phyloP scores from a whole-genome alignment of 2,888 invertebrate species.

The Bellardia pandia region DNA sequence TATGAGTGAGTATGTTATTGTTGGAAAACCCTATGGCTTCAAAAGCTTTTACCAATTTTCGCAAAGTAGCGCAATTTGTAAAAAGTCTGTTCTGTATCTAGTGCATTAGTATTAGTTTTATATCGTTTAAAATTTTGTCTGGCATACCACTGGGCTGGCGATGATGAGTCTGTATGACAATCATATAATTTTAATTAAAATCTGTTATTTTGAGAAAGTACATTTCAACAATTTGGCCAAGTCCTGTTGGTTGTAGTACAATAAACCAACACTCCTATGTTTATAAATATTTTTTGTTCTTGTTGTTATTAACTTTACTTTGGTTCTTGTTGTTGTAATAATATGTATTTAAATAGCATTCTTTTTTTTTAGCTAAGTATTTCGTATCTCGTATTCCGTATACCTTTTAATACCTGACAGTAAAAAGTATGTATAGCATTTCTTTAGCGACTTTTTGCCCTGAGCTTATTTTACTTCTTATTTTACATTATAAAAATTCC shows the following conservation, averaged over 20 bases:
- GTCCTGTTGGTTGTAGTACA: slow-evolving; percentile 4
- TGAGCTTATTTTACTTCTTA: slow-evolving; percentile 5
- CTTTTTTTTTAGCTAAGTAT: slow-evolving; percentile 47
- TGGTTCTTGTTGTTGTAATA: slow-evolving; percentile 25
- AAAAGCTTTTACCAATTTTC: too few relatives aligned
- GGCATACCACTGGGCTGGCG: too few relatives aligned
- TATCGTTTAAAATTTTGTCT: too few relatives aligned
- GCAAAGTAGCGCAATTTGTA: too few relatives aligned
- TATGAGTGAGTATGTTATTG: too few relatives aligned
- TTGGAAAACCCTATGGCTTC: too few relatives aligned
- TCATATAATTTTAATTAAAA: too few relatives aligned
- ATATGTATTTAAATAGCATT: slow-evolving; percentile 57
- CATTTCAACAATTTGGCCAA: too few relatives aligned
- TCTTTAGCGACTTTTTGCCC: slow-evolving; percentile 19
- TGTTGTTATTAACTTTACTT: neutral
- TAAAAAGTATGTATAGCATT: neutral
- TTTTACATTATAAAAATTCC: slow-evolving; percentile 69
- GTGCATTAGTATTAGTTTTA: too few relatives aligned
- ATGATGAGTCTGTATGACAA: too few relatives aligned
- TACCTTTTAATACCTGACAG: slow-evolving; percentile 46
- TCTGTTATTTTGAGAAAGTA: too few relatives aligned
- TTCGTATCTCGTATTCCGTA: slow-evolving; percentile 53
- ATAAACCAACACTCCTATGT: neutral
- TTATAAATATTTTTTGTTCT: neutral
- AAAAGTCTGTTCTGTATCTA: too few relatives aligned